Percentiles rank a stretch among this genome's conserved stretches.
phyloP scores from a whole-genome alignment of 2,113 vertebrate species.

The Pristiophorus japonicus region DNA sequence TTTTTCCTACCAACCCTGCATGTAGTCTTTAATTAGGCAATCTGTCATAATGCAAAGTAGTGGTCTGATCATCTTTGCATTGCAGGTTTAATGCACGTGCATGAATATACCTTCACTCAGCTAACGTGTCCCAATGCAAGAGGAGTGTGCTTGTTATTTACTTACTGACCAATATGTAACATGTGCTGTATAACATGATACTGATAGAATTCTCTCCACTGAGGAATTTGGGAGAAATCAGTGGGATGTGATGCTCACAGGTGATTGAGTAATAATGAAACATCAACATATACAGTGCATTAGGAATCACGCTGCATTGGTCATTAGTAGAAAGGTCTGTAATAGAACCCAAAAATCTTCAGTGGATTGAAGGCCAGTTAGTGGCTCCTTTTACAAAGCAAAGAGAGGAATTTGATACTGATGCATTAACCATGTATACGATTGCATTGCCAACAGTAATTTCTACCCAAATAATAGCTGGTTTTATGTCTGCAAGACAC shows the following conservation, averaged over 20 bases:
- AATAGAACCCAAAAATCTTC: background rate
- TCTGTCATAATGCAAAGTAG: conserved; percentile 57
- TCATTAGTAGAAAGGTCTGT: background rate
- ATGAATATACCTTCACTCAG: conserved; percentile 51
- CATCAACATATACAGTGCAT: background rate
- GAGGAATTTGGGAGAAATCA: background rate
- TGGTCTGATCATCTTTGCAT: conserved; percentile 52
- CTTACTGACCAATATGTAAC: background rate
- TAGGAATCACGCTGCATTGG: background rate
- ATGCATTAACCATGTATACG: background rate
- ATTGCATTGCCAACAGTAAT: background rate
- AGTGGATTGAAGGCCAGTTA: background rate
- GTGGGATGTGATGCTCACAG: background rate
- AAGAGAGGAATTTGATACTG: background rate
- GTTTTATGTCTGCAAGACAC: background rate
- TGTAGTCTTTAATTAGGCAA: conserved; percentile 59
- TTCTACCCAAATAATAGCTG: background rate
- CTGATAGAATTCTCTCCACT: background rate
- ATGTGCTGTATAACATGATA: background rate
- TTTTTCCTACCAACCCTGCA: conserved; percentile 88
- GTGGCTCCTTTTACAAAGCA: background rate
- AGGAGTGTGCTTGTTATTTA: conserved; percentile 33
- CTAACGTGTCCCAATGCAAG: conserved; percentile 39
- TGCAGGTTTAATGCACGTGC: conserved; percentile 58
- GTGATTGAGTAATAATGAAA: background rate